Evolutionary conservation across 92 coral and sea anemone genomes (phyloP).

Genomic region (Parazoanthus darwini): DNA sequence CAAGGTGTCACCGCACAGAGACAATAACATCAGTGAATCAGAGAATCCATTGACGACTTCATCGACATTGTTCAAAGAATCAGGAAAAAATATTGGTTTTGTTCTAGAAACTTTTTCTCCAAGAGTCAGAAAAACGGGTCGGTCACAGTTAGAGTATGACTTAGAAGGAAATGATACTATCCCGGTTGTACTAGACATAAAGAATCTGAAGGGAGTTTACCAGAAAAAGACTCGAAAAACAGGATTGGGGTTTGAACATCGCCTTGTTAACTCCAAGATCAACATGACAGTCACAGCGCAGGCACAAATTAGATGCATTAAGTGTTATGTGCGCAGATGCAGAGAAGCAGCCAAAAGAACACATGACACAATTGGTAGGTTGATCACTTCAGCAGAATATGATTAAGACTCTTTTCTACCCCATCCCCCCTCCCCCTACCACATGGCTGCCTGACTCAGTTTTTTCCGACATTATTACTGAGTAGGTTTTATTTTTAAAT

Average conservation of each 20-base stretch:
- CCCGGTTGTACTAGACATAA: slow-evolving; percentile 30
- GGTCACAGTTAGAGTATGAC: slow-evolving; percentile 3
- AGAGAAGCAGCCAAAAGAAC: slow-evolving; percentile 39
- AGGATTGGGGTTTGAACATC: slow-evolving; percentile 31
- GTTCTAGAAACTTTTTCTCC: background rate
- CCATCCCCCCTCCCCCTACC: no score
- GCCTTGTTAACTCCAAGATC: slow-evolving; percentile 31
- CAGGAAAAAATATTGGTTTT: background rate
- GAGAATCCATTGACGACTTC: background rate
- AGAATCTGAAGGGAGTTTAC: slow-evolving; percentile 23
- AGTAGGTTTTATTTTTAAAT: no score
- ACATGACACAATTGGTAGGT: slow-evolving; percentile 38
- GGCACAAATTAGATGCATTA: slow-evolving; percentile 39
- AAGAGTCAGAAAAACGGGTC: background rate
- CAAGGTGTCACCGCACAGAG: background rate
- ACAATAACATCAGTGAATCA: background rate
- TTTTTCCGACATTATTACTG: no score
- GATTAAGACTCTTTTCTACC: no score
- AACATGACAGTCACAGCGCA: slow-evolving; percentile 40
- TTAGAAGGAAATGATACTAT: slow-evolving; percentile 12
- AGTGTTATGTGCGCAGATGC: slow-evolving; percentile 34
- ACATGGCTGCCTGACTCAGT: no score
- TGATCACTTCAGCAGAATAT: no score
- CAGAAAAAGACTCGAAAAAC: slow-evolving; percentile 41
- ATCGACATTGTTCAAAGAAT: background rate